Evolutionary conservation across 2,797 vertebrate species (phyloP).

Genomic region (Octomys mimax): DNA sequence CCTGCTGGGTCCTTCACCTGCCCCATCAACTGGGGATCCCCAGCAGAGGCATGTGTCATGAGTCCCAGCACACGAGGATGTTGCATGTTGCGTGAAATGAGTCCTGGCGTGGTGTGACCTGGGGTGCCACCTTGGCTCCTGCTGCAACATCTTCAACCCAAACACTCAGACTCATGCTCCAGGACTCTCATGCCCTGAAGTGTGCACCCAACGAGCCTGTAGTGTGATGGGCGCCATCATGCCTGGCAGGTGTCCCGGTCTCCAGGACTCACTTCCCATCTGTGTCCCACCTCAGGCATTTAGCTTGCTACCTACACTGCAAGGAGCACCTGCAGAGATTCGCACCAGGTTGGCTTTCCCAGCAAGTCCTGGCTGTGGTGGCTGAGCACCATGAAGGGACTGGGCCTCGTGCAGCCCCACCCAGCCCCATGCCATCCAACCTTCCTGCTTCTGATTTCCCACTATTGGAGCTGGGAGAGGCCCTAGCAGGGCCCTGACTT

Average conservation of each 20-base stretch:
- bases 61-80: not conserved
- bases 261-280: not conserved
- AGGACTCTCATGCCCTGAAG: rapidly evolving
- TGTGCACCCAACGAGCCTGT: rapidly evolving
- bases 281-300: not conserved
- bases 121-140: not conserved
- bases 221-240: rapidly evolving
- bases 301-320: not conserved
- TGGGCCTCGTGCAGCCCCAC: not conserved
- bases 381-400: not conserved
- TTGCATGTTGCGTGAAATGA: not conserved
- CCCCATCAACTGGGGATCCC: no score
- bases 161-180: not conserved
- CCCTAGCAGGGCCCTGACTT: not conserved
- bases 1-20: not conserved
- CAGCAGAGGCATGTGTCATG: not conserved
- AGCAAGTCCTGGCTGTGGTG: not conserved
- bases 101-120: no score
- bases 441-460: not conserved
- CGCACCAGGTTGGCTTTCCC: not conserved
- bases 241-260: not conserved
- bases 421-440: no score
- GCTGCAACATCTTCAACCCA: not conserved
- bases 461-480: not conserved
- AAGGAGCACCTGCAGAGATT: no score